Evolutionary conservation across 2,888 invertebrate genomes (phyloP).

Genomic region (Aporophyla lueneburgensis): DNA sequence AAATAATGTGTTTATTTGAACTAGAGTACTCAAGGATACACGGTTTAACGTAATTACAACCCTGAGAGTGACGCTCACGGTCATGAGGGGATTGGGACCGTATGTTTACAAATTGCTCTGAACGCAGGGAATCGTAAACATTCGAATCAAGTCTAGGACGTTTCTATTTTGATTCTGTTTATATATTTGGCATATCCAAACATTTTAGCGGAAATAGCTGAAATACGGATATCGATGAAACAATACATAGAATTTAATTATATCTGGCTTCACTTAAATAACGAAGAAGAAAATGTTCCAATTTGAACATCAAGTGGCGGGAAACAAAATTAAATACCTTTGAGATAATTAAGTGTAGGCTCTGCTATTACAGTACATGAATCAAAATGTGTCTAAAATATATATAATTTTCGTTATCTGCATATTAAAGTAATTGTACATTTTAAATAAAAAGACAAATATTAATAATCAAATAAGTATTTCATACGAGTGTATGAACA

Average conservation of each 20-base stretch:
- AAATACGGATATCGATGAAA: background rate
- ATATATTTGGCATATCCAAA: background rate
- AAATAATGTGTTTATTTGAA: slow-evolving; percentile 25
- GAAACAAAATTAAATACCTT: background rate
- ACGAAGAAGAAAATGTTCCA: background rate
- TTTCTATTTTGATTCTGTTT: background rate
- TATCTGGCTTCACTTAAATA: background rate
- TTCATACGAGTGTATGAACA: background rate
- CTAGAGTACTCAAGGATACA: slow-evolving; percentile 38
- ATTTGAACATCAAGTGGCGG: background rate
- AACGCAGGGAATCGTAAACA: slow-evolving; percentile 38
- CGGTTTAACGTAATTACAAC: slow-evolving; percentile 28
- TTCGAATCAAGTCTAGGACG: slow-evolving; percentile 24
- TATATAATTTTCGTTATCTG: background rate
- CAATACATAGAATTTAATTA: background rate
- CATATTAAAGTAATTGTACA: background rate
- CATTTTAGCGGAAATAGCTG: background rate
- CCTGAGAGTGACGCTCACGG: slow-evolving; percentile 48
- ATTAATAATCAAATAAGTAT: slow-evolving; percentile 11
- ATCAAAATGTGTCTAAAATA: background rate
- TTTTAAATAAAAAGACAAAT: slow-evolving; percentile 8
- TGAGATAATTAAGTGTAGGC: background rate
- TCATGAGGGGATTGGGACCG: slow-evolving; percentile 35
- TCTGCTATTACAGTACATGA: background rate
- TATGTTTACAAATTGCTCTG: slow-evolving; percentile 31